Conservation (phyloP, 2,888 invertebrate species). For the Leistus spinibarbis region DNA sequence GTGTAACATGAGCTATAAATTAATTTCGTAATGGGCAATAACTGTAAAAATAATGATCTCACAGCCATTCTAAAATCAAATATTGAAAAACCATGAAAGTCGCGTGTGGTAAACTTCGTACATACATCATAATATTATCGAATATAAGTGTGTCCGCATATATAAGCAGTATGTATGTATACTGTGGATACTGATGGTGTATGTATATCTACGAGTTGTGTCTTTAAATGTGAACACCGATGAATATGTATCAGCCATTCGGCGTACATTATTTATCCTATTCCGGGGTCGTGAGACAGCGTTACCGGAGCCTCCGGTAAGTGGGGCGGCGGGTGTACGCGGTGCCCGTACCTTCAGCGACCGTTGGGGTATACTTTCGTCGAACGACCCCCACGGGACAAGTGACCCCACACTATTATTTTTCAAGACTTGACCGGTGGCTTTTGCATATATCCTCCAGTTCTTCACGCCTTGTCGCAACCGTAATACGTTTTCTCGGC, state of each 20-base stretch:
- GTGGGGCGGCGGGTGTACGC: constrained; percentile 9
- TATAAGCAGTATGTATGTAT: no score
- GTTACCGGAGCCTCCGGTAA: constrained; percentile 41
- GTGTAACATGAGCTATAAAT: no score
- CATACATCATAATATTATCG: background rate
- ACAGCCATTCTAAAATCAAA: background rate
- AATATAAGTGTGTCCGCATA: background rate
- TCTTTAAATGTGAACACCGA: constrained; percentile 9
- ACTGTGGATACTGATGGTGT: no score
- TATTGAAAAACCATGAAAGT: background rate
- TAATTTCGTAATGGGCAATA: background rate
- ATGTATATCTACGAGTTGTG: background rate
- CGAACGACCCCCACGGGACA: constrained; percentile 55
- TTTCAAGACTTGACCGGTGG: constrained; percentile 53
- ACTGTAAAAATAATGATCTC: background rate
- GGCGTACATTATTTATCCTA: constrained; percentile 47
- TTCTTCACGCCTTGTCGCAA: constrained; percentile 24
- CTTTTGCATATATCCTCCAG: constrained; percentile 58
- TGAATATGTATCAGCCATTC: constrained; percentile 33
- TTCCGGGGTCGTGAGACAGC: constrained; percentile 41
- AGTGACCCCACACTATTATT: constrained; percentile 57
- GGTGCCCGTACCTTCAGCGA: constrained; percentile 6
- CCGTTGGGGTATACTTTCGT: constrained; percentile 46
- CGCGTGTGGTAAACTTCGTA: background rate
- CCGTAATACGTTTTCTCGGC: constrained; percentile 13